Evolutionary conservation across 35 echinoderm and acorn worm species (phyloP).

Genomic region (Apostichopus parvimensis): DNA sequence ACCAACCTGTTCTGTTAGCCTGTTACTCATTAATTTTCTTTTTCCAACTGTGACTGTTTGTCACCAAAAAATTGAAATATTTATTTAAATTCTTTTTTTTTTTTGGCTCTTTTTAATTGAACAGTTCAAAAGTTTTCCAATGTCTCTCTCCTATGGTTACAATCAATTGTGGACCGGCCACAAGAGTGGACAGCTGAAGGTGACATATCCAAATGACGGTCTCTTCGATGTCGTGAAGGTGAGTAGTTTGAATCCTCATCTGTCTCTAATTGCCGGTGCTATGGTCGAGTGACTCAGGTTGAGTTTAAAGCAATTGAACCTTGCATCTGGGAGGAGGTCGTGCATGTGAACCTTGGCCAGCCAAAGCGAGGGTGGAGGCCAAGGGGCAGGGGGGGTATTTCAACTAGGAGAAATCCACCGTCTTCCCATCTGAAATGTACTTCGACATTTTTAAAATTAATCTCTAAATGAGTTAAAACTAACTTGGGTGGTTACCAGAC

Average conservation of each 20-base stretch:
- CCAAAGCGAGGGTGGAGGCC: not conserved
- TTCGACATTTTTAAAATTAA: too few relatives aligned
- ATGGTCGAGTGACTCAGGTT: not conserved
- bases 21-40: too few relatives aligned
- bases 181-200: constrained; percentile 61
- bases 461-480: too few relatives aligned
- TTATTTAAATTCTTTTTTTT: not conserved
- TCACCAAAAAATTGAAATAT: too few relatives aligned
- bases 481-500: too few relatives aligned
- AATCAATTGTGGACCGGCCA: constrained; percentile 87
- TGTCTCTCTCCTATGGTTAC: constrained; percentile 86
- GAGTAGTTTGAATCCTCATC: constrained; percentile 20
- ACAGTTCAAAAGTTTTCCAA: constrained; percentile 84
- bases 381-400: constrained; percentile 10
- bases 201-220: constrained; percentile 72
- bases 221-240: constrained; percentile 91
- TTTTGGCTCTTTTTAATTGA: not conserved
- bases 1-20: too few relatives aligned
- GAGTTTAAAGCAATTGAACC: too few relatives aligned
- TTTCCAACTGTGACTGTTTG: too few relatives aligned
- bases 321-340: too few relatives aligned
- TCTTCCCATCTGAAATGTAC: too few relatives aligned
- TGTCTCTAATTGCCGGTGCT: not conserved
- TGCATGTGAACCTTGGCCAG: too few relatives aligned
- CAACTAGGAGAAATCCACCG: too few relatives aligned